A percentile compares a stretch with the other conserved stretches of the same genome.
phyloP scores from a whole-genome alignment of 2,888 invertebrate species.

The Oligia fasciuncula region DNA sequence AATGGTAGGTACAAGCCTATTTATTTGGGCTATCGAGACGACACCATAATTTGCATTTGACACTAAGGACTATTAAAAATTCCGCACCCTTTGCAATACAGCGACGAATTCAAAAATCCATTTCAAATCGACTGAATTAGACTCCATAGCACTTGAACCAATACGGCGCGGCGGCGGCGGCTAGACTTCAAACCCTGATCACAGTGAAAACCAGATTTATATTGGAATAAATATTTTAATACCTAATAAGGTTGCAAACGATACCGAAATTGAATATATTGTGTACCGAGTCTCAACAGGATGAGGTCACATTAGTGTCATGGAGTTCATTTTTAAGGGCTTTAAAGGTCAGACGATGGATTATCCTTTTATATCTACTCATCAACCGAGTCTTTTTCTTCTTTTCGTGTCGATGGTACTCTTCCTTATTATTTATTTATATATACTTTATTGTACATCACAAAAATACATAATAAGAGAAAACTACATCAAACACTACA shows the following conservation, averaged over 20 bases:
- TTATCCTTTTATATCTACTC: background rate
- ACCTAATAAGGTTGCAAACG: constrained; percentile 11
- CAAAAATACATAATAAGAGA: no score
- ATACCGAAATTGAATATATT: constrained; percentile 44
- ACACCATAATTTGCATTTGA: background rate
- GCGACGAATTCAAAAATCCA: background rate
- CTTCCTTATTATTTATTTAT: background rate
- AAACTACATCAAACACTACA: no score
- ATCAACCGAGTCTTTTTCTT: background rate
- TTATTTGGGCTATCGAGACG: background rate
- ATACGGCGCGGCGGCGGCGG: background rate
- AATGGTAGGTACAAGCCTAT: background rate
- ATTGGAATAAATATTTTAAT: constrained; percentile 30
- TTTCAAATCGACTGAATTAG: background rate
- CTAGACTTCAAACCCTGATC: constrained; percentile 6
- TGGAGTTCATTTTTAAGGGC: constrained; percentile 9
- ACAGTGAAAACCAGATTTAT: constrained; percentile 2
- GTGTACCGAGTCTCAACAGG: constrained; percentile 2
- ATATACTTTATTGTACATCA: no score
- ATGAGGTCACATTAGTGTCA: constrained; percentile 26
- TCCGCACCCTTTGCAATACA: background rate
- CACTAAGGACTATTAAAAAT: background rate
- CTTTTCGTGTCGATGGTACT: background rate
- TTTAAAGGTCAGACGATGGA: constrained; percentile 24
- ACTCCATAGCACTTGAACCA: background rate